Conservation (phyloP, 2,797 vertebrate species). For the Oryzias sinensis region DNA sequence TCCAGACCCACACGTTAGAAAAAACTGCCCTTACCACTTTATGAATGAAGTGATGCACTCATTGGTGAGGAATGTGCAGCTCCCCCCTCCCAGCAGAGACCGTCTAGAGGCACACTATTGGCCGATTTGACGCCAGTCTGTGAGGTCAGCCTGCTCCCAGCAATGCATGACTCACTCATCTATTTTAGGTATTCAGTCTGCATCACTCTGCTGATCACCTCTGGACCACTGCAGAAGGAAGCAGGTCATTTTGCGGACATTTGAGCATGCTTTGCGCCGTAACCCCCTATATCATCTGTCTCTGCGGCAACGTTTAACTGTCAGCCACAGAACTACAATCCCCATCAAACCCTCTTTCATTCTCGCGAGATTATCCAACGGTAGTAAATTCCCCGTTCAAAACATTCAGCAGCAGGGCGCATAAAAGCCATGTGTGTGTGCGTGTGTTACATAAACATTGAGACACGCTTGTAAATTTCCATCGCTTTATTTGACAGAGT, state of each 20-base stretch:
- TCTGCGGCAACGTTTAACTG: background rate
- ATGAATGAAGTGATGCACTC: conserved; percentile 77
- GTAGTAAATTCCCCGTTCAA: conserved; percentile 39
- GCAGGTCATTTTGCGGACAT: background rate
- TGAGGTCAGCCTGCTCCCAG: conserved; percentile 48
- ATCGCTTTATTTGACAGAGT: conserved; percentile 47
- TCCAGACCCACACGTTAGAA: conserved; percentile 70
- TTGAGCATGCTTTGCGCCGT: background rate
- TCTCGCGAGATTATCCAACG: conserved; percentile 68
- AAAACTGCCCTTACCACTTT: conserved; percentile 75
- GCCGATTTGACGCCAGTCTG: conserved; percentile 53
- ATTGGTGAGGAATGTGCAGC: conserved; percentile 61
- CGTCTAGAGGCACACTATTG: conserved; percentile 41
- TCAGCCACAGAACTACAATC: conserved; percentile 66
- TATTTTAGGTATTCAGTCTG: conserved; percentile 47
- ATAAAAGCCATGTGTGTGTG: conserved; percentile 22
- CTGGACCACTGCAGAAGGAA: background rate
- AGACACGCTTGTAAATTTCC: conserved; percentile 35
- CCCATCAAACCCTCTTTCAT: conserved; percentile 33
- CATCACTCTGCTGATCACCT: conserved; percentile 37
- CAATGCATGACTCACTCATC: conserved; percentile 64
- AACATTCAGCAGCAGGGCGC: conserved; percentile 49
- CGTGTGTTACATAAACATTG: conserved; percentile 63
- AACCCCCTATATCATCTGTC: no score
- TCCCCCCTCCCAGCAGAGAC: conserved; percentile 56